Conservation (phyloP, 1,140 invertebrate species). For the Pristionchus pacificus region DNA sequence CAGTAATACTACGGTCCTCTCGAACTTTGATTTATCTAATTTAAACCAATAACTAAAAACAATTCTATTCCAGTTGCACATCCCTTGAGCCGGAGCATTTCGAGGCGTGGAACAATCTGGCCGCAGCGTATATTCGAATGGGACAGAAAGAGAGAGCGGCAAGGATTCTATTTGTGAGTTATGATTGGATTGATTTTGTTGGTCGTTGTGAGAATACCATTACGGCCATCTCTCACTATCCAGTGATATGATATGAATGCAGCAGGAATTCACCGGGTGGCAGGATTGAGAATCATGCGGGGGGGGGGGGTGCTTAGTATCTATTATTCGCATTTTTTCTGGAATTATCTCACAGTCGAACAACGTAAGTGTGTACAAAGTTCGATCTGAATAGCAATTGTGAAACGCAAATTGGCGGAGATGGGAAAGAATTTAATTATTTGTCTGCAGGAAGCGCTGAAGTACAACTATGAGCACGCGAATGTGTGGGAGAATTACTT, state of each 20-base stretch:
- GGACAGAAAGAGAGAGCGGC: conserved; percentile 70
- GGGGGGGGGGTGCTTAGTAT: too few relatives aligned
- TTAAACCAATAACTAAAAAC: neutral
- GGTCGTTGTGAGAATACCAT: too few relatives aligned
- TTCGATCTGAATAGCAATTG: too few relatives aligned
- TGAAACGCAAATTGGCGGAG: too few relatives aligned
- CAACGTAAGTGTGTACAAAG: too few relatives aligned
- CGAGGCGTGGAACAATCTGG: conserved; percentile 95
- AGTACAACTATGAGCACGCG: conserved; percentile 91
- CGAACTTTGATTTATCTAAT: neutral
- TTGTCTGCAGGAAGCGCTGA: conserved; percentile 74
- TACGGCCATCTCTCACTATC: too few relatives aligned
- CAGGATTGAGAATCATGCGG: too few relatives aligned
- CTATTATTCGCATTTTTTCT: too few relatives aligned
- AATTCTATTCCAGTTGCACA: conserved; percentile 66
- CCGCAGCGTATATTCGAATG: conserved; percentile 81
- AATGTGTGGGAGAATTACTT: conserved; percentile 85
- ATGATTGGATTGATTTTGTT: conserved; percentile 26
- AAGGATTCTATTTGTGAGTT: conserved; percentile 18
- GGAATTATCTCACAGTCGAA: too few relatives aligned
- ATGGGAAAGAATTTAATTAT: conserved; percentile 27
- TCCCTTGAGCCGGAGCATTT: conserved; percentile 78
- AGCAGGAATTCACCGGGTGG: too few relatives aligned
- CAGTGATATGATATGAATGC: too few relatives aligned
- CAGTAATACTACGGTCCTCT: neutral